Evolutionary conservation across 2,888 invertebrate species (phyloP).

Genomic region (Melinaea menophilus): DNA sequence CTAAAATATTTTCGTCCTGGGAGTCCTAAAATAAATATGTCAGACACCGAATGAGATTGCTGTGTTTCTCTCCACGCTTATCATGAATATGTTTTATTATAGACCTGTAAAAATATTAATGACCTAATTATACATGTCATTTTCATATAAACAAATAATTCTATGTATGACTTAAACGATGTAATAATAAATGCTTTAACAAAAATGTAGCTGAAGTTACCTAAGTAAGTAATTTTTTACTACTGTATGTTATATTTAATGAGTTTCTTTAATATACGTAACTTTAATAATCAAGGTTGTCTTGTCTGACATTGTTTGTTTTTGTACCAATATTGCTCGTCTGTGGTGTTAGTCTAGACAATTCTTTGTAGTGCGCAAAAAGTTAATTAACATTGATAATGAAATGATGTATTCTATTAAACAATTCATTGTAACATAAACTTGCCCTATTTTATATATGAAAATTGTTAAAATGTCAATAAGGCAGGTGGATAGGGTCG

Average conservation of each 20-base stretch:
- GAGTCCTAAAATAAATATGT: slow-evolving; percentile 17
- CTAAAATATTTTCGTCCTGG: slow-evolving; percentile 5
- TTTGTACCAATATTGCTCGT: slow-evolving; percentile 33
- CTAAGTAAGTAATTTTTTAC: no score
- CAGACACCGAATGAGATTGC: slow-evolving; percentile 10
- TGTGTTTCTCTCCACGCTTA: slow-evolving; percentile 15
- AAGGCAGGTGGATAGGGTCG: slow-evolving; percentile 53
- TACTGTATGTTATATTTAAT: no score
- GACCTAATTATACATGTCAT: no score
- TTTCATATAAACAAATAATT: no score
- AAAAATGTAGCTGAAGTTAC: no score
- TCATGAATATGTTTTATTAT: background rate
- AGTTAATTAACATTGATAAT: no score
- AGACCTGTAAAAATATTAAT: no score
- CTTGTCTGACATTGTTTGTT: slow-evolving; percentile 38
- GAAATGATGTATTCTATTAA: no score
- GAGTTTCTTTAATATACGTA: slow-evolving; percentile 18
- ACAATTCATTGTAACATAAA: background rate
- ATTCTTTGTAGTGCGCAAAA: background rate
- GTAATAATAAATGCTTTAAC: no score
- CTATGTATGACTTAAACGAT: no score
- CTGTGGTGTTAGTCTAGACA: slow-evolving; percentile 41
- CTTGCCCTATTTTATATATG: slow-evolving; percentile 21
- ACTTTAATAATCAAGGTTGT: slow-evolving; percentile 48
- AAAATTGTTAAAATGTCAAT: slow-evolving; percentile 41